Evolutionary conservation across 1,140 invertebrate genomes (phyloP), one percentile per base, ranked within the genome.

Genomic region (Zaprionus lachaisei): DNA sequence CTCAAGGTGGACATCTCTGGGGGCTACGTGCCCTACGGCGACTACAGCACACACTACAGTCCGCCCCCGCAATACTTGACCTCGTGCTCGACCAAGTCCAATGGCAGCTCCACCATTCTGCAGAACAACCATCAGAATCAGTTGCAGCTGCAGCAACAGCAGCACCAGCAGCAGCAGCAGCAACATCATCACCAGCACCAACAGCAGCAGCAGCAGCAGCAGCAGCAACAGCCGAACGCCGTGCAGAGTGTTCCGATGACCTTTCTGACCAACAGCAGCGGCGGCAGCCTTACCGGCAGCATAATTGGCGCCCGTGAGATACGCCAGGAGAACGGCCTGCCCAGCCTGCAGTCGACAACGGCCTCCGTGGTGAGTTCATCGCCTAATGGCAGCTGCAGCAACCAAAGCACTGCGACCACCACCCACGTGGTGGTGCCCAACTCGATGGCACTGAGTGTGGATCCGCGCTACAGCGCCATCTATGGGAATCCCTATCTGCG

Each of bases 401-500:
- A 92, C 44, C 86, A 92, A 73, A 92, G 87, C 71, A 92, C 90
- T 2, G 72, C 80, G 26, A 75, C 84, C 73, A 83, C 84, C 54
- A 91, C 90, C 1, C 92, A 92, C n/a, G 83, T 89, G 63, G 82
- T 90, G 64, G 86, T 84, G 57, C 83, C 90, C 68, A 84, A 79
- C 20, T 79, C 85, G 15, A 90, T 87, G 74, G 85, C 91, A 81
- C 83, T 89, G 86, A 94, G 96, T 94, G 96, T 97, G 44, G 97
- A 98, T 93, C 97, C 97, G 3, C 94, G 97, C 56, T 98, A 97
- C 91, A 97, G 96, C 22, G 97, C 97, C 26, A 96, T 96, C 5
- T 98, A 98, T 87, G 97, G 97, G 28, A 98, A 98, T 93, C 97
- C 97, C 2, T 97, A 97, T 91, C 94, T 98, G 72, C 94, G 97